Evolutionary conservation across 2,888 invertebrate genomes (phyloP), one percentile per base, ranked within the genome.

Genomic region (Dione juno): DNA sequence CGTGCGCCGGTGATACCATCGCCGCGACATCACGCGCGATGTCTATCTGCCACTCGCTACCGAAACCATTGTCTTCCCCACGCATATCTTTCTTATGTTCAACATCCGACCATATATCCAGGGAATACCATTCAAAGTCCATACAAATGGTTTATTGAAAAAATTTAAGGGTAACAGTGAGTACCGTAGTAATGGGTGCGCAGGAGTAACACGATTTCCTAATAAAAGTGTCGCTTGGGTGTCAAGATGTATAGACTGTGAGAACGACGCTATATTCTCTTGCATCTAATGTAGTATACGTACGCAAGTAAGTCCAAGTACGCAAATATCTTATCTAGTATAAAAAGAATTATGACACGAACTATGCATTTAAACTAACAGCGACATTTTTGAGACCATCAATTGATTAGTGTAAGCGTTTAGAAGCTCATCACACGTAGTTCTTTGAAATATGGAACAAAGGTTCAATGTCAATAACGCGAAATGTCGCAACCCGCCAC

Each of bases 381-480:
- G 14, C 8, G 45, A 11, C 37, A 64, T 45, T 40, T 64, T 40
- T 21, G 14, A 64, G 54, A 69, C 66, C 66, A 63, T 52, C 68
- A 72, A 74, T 65, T 70, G 72, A 72, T 72, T 66, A 70, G 72
- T 68, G 74, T 68, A 67, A 72, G 70, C 28, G n/a, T 68, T 57
- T 57, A 66, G 37, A 52, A 73, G 66, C 70, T 66, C 67, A 72
- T 74, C 70, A 84, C 85, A 84, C 87, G 83, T 84, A 85, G 84
- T 91, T 92, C 91, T 84, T 83, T 90, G 91, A 91, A 92, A 88
- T 88, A 86, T 87, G 89, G 88, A 87, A 86, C 87, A 82, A 85
- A 84, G 83, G 89, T 88, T 92, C 90, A 92, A 90, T 92, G 92
- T 92, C 92, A 92, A 90, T 89, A 89, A 84, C 79, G 79, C 77